These are phyloP conservation scores for Anthopleura sola DNA, from an alignment of 64 coral and sea anemone species.

Conservation along the genomic window DNA sequence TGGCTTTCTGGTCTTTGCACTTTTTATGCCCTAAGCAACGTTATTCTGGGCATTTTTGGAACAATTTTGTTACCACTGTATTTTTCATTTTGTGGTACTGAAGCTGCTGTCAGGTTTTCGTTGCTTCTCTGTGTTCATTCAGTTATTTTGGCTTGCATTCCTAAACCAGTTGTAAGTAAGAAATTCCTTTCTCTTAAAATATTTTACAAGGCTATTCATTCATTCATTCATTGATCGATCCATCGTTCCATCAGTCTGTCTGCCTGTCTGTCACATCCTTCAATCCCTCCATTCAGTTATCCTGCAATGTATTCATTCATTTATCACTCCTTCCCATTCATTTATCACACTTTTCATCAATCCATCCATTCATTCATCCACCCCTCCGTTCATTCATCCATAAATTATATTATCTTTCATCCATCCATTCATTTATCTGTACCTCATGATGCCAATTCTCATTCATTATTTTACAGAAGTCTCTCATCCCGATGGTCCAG, in stretches of 20 bases:
- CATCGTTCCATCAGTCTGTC: no score
- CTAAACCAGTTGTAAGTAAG: conserved; percentile 41
- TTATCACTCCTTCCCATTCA: no score
- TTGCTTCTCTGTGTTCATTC: conserved; percentile 72
- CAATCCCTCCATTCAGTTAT: no score
- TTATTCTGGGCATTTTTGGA: conserved; percentile 33
- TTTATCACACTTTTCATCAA: no score
- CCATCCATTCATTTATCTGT: neutral
- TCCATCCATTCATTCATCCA: no score
- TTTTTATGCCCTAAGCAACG: conserved; percentile 39
- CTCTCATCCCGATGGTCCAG: conserved; percentile 60
- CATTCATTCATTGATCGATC: no score
- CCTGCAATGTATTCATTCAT: no score
- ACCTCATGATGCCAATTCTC: no score
- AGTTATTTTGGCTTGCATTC: conserved; percentile 34
- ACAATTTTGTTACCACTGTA: conserved; percentile 45
- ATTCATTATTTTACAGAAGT: conserved; percentile 30
- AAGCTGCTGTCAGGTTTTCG: conserved; percentile 66
- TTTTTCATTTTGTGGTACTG: conserved; percentile 66
- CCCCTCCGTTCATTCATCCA: neutral
- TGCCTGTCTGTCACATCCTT: no score
- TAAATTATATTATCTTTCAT: neutral
- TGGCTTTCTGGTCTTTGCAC: conserved; percentile 21
- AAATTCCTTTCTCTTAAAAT: neutral
- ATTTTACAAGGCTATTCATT: no score